These are phyloP conservation scores for Syngnathus typhle DNA, from an alignment of 2,113 vertebrate genomes.

Conservation along the genomic window DNA sequence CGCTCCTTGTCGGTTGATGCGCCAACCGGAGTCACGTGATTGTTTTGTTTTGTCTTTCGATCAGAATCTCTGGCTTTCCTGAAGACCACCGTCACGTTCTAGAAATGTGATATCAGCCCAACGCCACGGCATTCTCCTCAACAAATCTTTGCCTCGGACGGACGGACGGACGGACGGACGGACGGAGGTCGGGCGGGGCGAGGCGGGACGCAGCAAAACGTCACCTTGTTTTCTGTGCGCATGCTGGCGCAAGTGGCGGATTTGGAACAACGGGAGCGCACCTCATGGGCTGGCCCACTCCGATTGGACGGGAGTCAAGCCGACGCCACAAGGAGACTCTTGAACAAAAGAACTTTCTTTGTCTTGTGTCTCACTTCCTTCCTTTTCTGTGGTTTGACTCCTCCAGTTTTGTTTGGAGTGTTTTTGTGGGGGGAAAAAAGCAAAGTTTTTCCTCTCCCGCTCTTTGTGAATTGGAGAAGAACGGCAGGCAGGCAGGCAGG, in stretches of 20 bases:
- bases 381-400: constrained; percentile 46
- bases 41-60: not conserved
- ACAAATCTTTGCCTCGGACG: not conserved
- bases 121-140: not conserved
- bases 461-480: constrained; percentile 50
- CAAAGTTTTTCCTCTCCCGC: constrained; percentile 30
- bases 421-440: too few species aligned
- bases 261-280: not conserved
- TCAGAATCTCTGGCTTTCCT: constrained; percentile 62
- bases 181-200: not conserved
- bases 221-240: not conserved
- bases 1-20: too few species aligned
- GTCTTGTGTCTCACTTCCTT: not conserved
- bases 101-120: constrained; percentile 5
- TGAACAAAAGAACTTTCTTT: not conserved
- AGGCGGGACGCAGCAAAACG: not conserved
- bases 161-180: not conserved
- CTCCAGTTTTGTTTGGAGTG: not conserved
- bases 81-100: constrained; percentile 67
- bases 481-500: constrained; percentile 34
- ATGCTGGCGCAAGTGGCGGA: too few species aligned
- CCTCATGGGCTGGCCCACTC: not conserved
- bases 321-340: not conserved
- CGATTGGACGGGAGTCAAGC: not conserved
- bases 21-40: not conserved